Evolutionary conservation across 2,113 vertebrate genomes (phyloP).

Genomic region (Loxodonta africana): DNA sequence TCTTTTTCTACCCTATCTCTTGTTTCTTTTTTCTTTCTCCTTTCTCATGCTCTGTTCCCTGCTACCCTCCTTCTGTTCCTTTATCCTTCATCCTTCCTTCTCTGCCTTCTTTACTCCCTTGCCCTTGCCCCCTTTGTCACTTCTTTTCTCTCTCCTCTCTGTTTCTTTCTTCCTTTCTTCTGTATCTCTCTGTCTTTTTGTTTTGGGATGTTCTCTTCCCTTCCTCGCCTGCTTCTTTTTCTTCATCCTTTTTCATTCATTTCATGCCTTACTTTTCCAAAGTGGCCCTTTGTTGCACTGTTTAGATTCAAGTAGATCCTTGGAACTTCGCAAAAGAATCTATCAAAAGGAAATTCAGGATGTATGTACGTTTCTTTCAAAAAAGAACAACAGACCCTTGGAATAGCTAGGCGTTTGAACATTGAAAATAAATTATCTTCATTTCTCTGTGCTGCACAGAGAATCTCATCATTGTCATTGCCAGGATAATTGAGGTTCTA

Average conservation of each 20-base stretch:
- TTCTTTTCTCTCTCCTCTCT: background rate
- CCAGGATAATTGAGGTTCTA: background rate
- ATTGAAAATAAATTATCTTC: background rate
- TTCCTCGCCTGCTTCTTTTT: constrained; percentile 4
- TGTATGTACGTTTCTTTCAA: background rate
- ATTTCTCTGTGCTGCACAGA: background rate
- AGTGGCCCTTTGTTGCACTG: background rate
- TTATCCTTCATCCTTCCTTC: background rate
- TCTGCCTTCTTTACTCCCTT: background rate
- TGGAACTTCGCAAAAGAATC: background rate
- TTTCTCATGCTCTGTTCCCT: background rate
- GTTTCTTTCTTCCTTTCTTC: background rate
- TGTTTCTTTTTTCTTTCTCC: background rate
- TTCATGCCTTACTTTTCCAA: background rate
- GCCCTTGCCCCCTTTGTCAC: background rate
- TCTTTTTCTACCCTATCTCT: background rate
- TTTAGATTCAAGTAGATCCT: background rate
- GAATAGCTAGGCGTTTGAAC: background rate
- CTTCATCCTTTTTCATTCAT: background rate
- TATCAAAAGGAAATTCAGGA: background rate
- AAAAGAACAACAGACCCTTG: background rate
- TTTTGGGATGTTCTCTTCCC: background rate
- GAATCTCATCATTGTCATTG: background rate
- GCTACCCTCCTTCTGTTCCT: background rate
- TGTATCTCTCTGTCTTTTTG: background rate